A percentile compares a stretch with the other conserved stretches of the same genome.
These are phyloP conservation scores for Copidosoma floridanum DNA, from an alignment of 1,140 invertebrate genomes.

Conservation along the genomic window DNA sequence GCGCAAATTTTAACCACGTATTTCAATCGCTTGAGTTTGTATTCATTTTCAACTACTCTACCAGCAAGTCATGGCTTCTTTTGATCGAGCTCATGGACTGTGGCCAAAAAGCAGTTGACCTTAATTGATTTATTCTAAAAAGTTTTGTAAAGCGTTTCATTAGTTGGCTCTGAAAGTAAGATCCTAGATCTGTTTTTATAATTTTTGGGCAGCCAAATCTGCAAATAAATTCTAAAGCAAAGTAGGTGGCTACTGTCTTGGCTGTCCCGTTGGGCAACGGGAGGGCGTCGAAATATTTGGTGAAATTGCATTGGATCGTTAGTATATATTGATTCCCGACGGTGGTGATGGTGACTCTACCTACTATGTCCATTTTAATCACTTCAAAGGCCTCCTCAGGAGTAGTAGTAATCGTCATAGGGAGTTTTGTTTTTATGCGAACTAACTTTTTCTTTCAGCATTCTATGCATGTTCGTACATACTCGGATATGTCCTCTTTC, in stretches of 20 bases:
- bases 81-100: constrained; percentile 21
- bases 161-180: constrained; percentile 31
- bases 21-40: constrained; percentile 40
- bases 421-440: constrained; percentile 19
- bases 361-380: constrained; percentile 31
- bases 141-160: constrained; percentile 35
- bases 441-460: constrained; percentile 36
- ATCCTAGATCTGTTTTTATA: constrained; percentile 41
- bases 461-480: constrained; percentile 36
- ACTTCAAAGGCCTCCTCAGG: constrained; percentile 26
- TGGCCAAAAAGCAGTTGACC: constrained; percentile 23
- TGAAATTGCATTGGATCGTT: constrained; percentile 41
- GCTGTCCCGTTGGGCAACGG: constrained; percentile 31
- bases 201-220: constrained; percentile 35
- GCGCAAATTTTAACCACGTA: constrained; percentile 30
- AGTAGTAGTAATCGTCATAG: constrained; percentile 31
- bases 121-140: constrained; percentile 24
- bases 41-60: constrained; percentile 23
- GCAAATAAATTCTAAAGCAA: constrained; percentile 36
- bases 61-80: constrained; percentile 14
- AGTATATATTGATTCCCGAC: constrained; percentile 38
- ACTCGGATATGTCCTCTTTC: constrained; percentile 43
- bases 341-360: constrained; percentile 26
- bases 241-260: constrained; percentile 29
- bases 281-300: constrained; percentile 37